Evolutionary conservation across 2,888 invertebrate genomes (phyloP), one percentile per base, ranked within the genome.

Genomic region (Zaprionus bogoriensis): DNA sequence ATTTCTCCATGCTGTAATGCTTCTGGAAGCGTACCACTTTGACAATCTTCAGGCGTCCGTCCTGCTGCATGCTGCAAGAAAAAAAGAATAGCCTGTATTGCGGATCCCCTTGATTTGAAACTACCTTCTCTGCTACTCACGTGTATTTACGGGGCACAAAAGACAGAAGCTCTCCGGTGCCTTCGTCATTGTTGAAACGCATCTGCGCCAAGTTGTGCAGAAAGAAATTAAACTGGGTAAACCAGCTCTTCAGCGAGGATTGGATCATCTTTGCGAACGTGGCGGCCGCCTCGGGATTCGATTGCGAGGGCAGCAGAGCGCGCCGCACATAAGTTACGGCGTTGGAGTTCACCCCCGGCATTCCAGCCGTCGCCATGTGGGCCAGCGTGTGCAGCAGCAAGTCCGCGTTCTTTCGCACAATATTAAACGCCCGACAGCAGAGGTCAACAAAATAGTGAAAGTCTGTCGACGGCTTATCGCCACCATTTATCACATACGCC

Each of bases 401-500:
- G 89, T 97, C 97, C 80, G 96, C 96, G 90, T 98, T 96, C 74
- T 95, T 95, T 20, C 99, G 93, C 23, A 99, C 95, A 67, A 98
- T 94, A 91, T 99, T 99, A 91, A 99, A 99, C 2, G 99, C 99
- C 92, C 96, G 96, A 89, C 99, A 99, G 91, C 99, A 99, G 52
- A 97, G 92, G 92, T 99, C 99, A n/a, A 99, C 97, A 91, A 99
- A 99, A 89, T 96, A 95, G 91, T 99, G 99, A 91, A 99, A 99
- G 76, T 96, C 95, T 67, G 96, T 96, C 5, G 97, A 96, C 30
- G 97, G 96, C 76, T 96, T 94, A 89, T 98, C 98, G 2, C 98
- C 98, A 48, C 98, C 98, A 91, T 99, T 99, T 87, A 99, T 99
- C n/a, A 99, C 99, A 91, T 98, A 99, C 4, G 97, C 99, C 99